A percentile compares a stretch with the other conserved stretches of the same genome.
phyloP scores from a whole-genome alignment of 2,888 invertebrate genomes.

The Morpho helenor region DNA sequence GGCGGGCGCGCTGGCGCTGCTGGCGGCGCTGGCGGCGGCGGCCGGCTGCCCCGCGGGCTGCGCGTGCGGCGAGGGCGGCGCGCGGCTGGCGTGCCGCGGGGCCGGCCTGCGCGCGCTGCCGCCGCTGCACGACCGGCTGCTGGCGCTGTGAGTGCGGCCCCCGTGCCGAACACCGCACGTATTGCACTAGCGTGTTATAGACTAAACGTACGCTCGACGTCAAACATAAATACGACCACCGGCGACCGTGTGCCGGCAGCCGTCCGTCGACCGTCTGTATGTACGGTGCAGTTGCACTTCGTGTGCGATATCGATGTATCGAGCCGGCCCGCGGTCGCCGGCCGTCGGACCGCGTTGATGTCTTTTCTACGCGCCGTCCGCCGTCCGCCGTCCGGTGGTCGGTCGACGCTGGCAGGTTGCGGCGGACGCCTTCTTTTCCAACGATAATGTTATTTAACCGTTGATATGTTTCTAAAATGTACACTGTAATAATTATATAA shows the following conservation, averaged over 20 bases:
- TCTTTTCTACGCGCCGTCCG: background rate
- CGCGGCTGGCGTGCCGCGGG: conserved; percentile 49
- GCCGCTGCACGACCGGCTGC: conserved; percentile 46
- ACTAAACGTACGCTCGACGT: background rate
- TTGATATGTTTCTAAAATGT: background rate
- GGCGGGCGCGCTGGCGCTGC: conserved; percentile 31
- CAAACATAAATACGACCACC: background rate
- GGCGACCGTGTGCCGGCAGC: background rate
- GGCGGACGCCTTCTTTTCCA: background rate
- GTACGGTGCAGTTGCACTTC: background rate
- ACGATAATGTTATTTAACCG: background rate
- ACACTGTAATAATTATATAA: too few relatives aligned
- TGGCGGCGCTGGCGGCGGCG: conserved; percentile 28
- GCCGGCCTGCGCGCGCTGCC: conserved; percentile 49
- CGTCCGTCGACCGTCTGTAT: background rate
- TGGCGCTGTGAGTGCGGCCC: conserved; percentile 45
- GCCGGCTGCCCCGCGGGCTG: conserved; percentile 33
- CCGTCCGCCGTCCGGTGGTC: background rate
- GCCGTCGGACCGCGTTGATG: conserved; percentile 1
- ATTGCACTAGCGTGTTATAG: background rate
- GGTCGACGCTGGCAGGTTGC: background rate
- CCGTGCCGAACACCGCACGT: background rate
- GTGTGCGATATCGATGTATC: background rate
- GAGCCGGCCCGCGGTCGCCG: background rate
- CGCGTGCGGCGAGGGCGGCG: conserved; percentile 47